Evolutionary conservation across 2,888 invertebrate species (phyloP).

Genomic region (Chymomyza caudatula): DNA sequence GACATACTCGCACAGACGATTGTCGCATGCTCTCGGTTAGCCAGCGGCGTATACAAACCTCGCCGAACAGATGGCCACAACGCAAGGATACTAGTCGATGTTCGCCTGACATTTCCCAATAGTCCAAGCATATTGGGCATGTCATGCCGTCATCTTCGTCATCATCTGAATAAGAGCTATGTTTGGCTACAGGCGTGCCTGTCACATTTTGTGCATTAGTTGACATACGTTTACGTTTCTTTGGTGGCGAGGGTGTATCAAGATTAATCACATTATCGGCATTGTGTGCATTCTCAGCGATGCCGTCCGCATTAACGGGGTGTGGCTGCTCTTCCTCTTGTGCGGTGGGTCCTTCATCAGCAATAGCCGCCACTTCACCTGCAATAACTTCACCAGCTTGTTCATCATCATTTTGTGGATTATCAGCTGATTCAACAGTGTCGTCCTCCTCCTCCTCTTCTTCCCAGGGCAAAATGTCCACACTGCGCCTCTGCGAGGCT

Average conservation of each 20-base stretch:
- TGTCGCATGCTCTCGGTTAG: constrained; percentile 69
- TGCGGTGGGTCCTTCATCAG: constrained; percentile 18
- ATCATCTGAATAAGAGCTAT: constrained; percentile 78
- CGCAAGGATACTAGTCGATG: constrained; percentile 92
- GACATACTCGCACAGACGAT: constrained; percentile 83
- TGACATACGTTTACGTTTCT: constrained; percentile 71
- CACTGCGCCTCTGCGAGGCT: neutral
- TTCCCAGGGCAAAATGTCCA: neutral
- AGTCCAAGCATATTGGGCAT: constrained; percentile 93
- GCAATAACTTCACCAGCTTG: neutral
- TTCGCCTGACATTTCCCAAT: constrained; percentile 90
- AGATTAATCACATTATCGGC: constrained; percentile 27
- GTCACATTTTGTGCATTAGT: neutral
- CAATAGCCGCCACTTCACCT: neutral
- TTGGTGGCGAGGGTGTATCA: constrained; percentile 65
- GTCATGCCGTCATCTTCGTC: constrained; percentile 84
- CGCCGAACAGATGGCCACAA: constrained; percentile 96
- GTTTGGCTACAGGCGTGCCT: constrained; percentile 56
- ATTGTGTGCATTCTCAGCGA: neutral
- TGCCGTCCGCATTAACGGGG: neutral
- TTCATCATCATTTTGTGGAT: neutral
- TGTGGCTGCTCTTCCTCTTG: constrained; percentile 5
- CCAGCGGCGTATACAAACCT: constrained; percentile 82
- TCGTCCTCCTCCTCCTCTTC: neutral
- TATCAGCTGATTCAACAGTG: neutral